A percentile compares a stretch with the other conserved stretches of the same genome.
phyloP scores from a whole-genome alignment of 2,113 vertebrate species.

The Hyperoodon ampullatus region DNA sequence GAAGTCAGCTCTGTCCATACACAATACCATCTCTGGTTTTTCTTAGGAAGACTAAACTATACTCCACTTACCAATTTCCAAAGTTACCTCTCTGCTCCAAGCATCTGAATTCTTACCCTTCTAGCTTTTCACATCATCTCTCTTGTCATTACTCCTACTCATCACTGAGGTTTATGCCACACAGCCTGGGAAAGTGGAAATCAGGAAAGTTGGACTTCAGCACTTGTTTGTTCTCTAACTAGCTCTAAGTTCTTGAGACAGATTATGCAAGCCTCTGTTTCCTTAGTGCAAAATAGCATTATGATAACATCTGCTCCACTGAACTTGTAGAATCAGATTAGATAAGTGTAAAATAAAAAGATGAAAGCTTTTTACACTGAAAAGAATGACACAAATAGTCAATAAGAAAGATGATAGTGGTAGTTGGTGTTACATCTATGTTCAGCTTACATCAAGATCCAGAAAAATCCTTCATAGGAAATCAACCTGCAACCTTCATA shows the following conservation, averaged over 20 bases:
- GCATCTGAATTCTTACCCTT: neutral
- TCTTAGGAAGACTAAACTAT: neutral
- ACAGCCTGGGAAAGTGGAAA: neutral
- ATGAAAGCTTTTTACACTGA: neutral
- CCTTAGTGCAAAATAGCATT: neutral
- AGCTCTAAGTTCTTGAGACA: neutral
- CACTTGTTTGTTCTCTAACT: neutral
- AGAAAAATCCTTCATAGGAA: constrained; percentile 19
- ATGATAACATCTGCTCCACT: neutral
- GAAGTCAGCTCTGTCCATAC: neutral
- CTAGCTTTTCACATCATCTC: neutral
- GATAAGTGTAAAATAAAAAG: neutral
- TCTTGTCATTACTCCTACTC: neutral
- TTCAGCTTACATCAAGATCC: neutral
- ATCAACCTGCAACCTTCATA: neutral
- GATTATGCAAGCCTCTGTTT: neutral
- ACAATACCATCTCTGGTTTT: neutral
- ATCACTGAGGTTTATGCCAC: neutral
- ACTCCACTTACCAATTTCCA: neutral
- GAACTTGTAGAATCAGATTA: neutral
- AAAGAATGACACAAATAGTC: neutral
- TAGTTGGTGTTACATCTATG: neutral
- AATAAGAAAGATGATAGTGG: neutral
- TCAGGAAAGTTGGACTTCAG: neutral
- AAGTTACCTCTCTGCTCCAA: neutral